These are phyloP conservation scores for Portevinia maculata DNA, from an alignment of 2,888 invertebrate genomes.

Conservation along the genomic window DNA sequence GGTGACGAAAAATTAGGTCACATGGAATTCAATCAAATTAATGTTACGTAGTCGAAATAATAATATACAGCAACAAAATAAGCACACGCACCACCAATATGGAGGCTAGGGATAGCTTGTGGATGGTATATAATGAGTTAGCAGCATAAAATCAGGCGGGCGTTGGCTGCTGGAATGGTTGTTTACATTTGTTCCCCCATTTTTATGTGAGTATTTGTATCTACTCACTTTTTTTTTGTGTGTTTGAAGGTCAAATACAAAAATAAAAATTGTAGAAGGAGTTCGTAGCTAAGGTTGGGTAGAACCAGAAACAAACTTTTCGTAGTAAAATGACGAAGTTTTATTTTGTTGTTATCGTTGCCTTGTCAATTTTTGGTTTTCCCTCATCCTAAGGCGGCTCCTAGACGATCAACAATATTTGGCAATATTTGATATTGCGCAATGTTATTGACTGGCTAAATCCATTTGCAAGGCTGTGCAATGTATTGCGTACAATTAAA, in stretches of 20 bases:
- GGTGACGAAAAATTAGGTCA: constrained; percentile 71
- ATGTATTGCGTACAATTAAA: no score
- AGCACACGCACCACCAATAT: not conserved
- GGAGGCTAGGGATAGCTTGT: constrained; percentile 10
- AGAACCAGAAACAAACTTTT: constrained; percentile 24
- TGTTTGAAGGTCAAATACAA: not conserved
- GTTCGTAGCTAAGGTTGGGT: not conserved
- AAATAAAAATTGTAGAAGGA: not conserved
- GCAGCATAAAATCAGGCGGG: constrained; percentile 36
- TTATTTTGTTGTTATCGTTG: constrained; percentile 33
- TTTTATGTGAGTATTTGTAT: constrained; percentile 5
- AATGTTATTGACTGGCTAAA: no score
- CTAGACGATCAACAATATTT: no score
- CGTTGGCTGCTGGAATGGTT: constrained; percentile 63
- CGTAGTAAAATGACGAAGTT: constrained; percentile 39
- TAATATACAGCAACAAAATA: constrained; percentile 2
- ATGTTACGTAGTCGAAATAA: constrained; percentile 70
- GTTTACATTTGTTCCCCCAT: constrained; percentile 61
- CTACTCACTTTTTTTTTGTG: constrained; percentile 15
- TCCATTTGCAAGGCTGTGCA: no score
- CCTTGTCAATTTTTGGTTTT: constrained; percentile 2
- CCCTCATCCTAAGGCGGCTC: no score
- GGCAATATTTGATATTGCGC: no score
- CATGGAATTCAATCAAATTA: constrained; percentile 74
- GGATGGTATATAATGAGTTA: constrained; percentile 44